phyloP scores from a whole-genome alignment of 2,888 invertebrate species.

The Caenorhabditis plicata region DNA sequence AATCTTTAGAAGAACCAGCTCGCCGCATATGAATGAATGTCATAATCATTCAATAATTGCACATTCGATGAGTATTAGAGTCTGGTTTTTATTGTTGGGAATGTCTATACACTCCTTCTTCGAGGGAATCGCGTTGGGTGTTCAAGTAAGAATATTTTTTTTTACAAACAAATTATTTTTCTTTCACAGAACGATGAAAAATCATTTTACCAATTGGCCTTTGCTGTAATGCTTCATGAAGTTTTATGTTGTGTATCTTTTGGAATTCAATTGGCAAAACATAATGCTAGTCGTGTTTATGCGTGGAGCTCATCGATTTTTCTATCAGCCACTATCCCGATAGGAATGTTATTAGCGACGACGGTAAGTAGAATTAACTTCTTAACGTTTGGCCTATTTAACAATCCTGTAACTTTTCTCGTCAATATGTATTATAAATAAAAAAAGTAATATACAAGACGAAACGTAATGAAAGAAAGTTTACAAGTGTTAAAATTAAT shows the following conservation, averaged over 20 bases:
- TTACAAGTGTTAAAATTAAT: no score
- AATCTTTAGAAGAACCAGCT: constrained; percentile 39
- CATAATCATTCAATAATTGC: background rate
- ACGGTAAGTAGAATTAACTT: constrained; percentile 28
- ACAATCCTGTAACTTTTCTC: constrained; percentile 7
- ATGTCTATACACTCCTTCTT: constrained; percentile 71
- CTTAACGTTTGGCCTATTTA: constrained; percentile 1
- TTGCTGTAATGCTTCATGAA: constrained; percentile 60
- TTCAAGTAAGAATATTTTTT: constrained; percentile 65
- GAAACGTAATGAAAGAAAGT: no score
- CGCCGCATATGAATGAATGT: background rate
- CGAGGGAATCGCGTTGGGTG: constrained; percentile 72
- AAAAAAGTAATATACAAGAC: no score
- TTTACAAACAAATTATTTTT: background rate
- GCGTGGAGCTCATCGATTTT: constrained; percentile 46
- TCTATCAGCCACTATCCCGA: constrained; percentile 54
- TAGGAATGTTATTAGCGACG: constrained; percentile 53
- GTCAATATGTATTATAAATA: background rate
- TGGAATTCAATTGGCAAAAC: constrained; percentile 58
- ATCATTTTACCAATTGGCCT: constrained; percentile 53
- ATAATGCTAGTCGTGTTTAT: constrained; percentile 39
- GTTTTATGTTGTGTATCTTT: constrained; percentile 59
- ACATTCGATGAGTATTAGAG: constrained; percentile 18
- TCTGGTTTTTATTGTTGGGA: constrained; percentile 68
- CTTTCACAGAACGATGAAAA: constrained; percentile 29